A percentile compares a stretch with the other conserved stretches of the same genome.
phyloP scores from a whole-genome alignment of 2,797 vertebrate genomes.

The Enteromius anoplus region DNA sequence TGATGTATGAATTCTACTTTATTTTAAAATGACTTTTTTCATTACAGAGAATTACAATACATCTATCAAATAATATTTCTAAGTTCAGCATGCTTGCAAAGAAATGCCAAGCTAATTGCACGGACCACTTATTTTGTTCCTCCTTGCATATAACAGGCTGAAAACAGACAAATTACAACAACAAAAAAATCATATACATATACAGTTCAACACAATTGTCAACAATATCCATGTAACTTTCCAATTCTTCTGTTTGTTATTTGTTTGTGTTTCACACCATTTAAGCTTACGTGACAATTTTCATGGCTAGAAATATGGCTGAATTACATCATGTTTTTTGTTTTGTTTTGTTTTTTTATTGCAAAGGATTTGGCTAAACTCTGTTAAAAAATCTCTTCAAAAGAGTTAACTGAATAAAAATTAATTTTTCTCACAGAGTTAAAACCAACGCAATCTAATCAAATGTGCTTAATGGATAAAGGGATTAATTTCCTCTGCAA shows the following conservation, averaged over 20 bases:
- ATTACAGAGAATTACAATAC: background rate
- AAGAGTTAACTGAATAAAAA: background rate
- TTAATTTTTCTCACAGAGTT: background rate
- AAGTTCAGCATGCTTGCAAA: background rate
- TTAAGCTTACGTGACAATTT: no score
- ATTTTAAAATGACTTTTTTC: background rate
- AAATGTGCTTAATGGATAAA: background rate
- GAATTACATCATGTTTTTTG: no score
- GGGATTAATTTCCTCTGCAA: background rate
- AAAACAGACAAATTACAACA: background rate
- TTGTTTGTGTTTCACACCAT: background rate
- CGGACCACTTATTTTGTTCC: background rate
- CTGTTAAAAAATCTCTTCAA: background rate
- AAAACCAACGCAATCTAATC: background rate
- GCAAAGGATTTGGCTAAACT: no score
- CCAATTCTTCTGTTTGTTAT: background rate
- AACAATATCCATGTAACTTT: background rate
- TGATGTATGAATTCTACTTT: background rate
- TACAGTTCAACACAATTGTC: background rate
- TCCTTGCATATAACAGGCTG: background rate
- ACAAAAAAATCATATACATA: background rate
- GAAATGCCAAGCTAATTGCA: background rate
- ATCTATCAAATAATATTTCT: background rate
- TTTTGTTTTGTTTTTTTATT: no score
- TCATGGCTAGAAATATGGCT: no score